A percentile compares a stretch with the other conserved stretches of the same genome.
These are phyloP conservation scores for Andrena hattorfiana DNA, from an alignment of 2,888 invertebrate genomes.

Conservation along the genomic window DNA sequence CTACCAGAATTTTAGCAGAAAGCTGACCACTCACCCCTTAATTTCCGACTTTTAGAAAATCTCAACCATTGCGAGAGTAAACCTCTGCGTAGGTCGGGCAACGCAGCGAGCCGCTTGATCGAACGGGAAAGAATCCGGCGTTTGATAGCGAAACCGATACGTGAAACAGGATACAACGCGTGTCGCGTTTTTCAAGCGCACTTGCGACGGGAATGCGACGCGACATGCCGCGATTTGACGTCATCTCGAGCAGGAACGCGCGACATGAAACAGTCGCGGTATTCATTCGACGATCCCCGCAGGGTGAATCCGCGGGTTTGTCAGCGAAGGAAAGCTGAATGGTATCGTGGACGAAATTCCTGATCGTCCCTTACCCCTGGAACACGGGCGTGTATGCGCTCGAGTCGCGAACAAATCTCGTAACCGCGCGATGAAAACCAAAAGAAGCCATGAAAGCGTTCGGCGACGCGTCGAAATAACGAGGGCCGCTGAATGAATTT, in stretches of 20 bases:
- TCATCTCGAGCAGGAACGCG: constrained; percentile 55
- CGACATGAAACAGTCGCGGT: constrained; percentile 59
- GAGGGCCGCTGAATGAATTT: constrained; percentile 56
- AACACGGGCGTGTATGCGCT: background rate
- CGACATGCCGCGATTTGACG: constrained; percentile 65
- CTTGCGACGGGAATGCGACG: constrained; percentile 57
- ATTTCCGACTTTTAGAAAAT: too few species aligned
- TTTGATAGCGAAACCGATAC: constrained; percentile 31
- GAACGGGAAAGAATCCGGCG: background rate
- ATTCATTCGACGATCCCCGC: constrained; percentile 61
- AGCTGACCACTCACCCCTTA: too few species aligned
- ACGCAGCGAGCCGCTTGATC: background rate
- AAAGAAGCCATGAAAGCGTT: constrained; percentile 39
- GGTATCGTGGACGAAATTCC: constrained; percentile 31
- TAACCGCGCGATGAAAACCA: constrained; percentile 1
- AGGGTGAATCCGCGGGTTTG: constrained; percentile 47
- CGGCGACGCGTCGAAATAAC: constrained; percentile 63
- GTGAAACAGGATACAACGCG: constrained; percentile 59
- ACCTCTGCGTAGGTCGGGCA: too few species aligned
- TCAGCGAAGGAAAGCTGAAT: constrained; percentile 52
- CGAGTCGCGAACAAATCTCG: constrained; percentile 26
- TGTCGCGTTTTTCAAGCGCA: constrained; percentile 48
- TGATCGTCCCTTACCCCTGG: background rate
- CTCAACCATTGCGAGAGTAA: too few species aligned
- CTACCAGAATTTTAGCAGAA: too few species aligned